Base-by-base conservation (phyloP, 1,140 invertebrate species). In the Phymastichus coffea region DNA sequence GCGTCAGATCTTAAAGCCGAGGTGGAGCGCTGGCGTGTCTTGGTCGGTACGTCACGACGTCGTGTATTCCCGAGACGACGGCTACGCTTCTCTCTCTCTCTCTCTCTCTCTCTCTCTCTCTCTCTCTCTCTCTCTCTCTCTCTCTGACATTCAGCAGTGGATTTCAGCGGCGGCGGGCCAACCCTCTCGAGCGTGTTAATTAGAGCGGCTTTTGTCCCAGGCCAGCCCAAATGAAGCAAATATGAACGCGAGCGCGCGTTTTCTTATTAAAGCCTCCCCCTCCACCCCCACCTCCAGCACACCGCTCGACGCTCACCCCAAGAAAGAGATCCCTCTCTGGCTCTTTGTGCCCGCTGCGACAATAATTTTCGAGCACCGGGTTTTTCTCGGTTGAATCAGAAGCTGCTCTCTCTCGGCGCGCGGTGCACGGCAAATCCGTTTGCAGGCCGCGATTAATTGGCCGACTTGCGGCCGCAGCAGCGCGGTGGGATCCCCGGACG, bases 181-280 rank as follows among this genome's bases (percentile, higher is more conserved):
- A 12, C 44, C 41, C 52, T 63, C 69, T 71, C 66, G 64, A 69
- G 66, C 70, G 71, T 69, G 68, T 72, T 74, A 74, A 74, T 74
- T 74, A 71, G 70, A 66, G 61, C 40, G 52, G 70, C 72, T 68
- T 72, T 72, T 71, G 69, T 73, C 65, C 40, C 46, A 37, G 19
- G 33, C 33, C 63, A 67, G 43, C 48, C 57, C 57, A 60, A 70
- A 69, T 66, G 63, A 61, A 65, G 61, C 68, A 71, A 72, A 73
- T 66, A 68, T 67, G 65, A 65, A 63, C 41, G 63, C 28, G 28
- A 33, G 12, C 28, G 28, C 28, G 12, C 28, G 12, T 33, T 44
- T 25, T 41, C 22, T 33, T 41, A 4, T 8, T 30, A n/a, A 28
- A 22, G 28, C 35, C 22, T 15, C 30, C 40, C 49, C 30, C 12